phyloP scores from a whole-genome alignment of 2,888 invertebrate genomes.

The Tetragnatha montana region DNA sequence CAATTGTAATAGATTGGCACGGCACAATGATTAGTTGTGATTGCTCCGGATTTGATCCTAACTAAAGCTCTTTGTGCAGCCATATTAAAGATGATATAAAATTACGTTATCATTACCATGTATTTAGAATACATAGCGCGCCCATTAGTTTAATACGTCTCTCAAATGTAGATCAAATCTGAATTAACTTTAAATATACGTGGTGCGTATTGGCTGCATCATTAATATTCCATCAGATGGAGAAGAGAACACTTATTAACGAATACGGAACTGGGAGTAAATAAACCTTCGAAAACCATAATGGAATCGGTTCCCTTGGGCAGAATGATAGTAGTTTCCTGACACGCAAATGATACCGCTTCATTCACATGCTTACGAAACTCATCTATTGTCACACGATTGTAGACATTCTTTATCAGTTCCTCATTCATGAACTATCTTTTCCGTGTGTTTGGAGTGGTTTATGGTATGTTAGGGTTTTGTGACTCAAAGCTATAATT shows the following conservation, averaged over 20 bases:
- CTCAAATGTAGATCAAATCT: neutral
- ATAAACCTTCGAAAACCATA: slow-evolving; percentile 29
- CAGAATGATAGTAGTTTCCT: neutral
- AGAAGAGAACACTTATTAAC: slow-evolving; percentile 26
- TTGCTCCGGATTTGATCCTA: too few relatives aligned
- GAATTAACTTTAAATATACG: neutral
- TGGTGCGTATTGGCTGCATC: neutral
- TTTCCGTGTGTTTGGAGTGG: too few relatives aligned
- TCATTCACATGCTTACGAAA: slow-evolving; percentile 16
- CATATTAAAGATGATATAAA: too few relatives aligned
- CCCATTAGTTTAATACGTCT: neutral
- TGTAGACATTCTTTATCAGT: neutral
- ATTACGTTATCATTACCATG: too few relatives aligned
- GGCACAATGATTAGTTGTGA: too few relatives aligned
- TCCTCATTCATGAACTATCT: neutral
- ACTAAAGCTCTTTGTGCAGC: too few relatives aligned
- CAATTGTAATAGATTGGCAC: too few relatives aligned
- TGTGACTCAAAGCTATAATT: too few relatives aligned
- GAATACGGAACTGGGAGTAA: slow-evolving; percentile 45
- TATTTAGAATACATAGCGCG: too few relatives aligned
- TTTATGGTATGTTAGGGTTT: too few relatives aligned
- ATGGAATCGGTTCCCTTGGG: slow-evolving; percentile 17
- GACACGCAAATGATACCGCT: slow-evolving; percentile 41
- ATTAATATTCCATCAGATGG: slow-evolving; percentile 2
- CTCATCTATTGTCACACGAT: slow-evolving; percentile 11